These are phyloP conservation scores for Cryptotis parvus DNA, from an alignment of 2,113 vertebrate species.

Conservation along the genomic window DNA sequence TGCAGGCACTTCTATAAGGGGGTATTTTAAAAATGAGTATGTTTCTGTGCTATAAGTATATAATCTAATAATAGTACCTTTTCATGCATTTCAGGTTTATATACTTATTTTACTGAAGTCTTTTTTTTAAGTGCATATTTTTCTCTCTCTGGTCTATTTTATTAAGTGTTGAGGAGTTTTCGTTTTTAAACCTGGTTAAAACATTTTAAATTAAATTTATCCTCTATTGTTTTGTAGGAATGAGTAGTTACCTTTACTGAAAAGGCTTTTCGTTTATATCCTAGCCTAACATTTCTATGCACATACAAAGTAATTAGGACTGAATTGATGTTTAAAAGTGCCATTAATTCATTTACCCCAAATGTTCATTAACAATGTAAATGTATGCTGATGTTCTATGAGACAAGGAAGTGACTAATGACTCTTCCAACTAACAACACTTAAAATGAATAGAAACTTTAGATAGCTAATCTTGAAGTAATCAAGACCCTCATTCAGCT, in stretches of 20 bases:
- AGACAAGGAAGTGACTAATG: constrained; percentile 94
- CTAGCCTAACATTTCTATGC: constrained; percentile 91
- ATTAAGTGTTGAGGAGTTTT: constrained; percentile 75
- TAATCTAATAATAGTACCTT: not conserved
- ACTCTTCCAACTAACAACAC: constrained; percentile 94
- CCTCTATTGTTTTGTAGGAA: constrained; percentile 88
- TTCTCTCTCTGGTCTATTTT: constrained; percentile 69
- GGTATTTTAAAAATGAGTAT: constrained; percentile 47
- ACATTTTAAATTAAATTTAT: constrained; percentile 86
- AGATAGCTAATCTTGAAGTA: constrained; percentile 95
- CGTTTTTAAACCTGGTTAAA: constrained; percentile 70
- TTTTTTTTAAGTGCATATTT: constrained; percentile 50
- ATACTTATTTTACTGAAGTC: constrained; percentile 43
- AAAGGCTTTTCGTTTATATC: constrained; percentile 88
- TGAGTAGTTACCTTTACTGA: constrained; percentile 88
- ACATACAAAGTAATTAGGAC: constrained; percentile 92
- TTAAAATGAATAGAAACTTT: constrained; percentile 93
- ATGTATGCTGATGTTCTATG: constrained; percentile 96
- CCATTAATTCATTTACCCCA: constrained; percentile 96
- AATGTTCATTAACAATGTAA: constrained; percentile 99
- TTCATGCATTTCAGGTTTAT: constrained; percentile 17
- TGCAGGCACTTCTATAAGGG: not conserved
- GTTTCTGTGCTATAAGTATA: constrained; percentile 40
- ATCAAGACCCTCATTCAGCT: constrained; percentile 93
- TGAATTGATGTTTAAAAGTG: constrained; percentile 96